Evolutionary conservation across 2,113 vertebrate genomes (phyloP).

Genomic region (Pholis gunnellus): DNA sequence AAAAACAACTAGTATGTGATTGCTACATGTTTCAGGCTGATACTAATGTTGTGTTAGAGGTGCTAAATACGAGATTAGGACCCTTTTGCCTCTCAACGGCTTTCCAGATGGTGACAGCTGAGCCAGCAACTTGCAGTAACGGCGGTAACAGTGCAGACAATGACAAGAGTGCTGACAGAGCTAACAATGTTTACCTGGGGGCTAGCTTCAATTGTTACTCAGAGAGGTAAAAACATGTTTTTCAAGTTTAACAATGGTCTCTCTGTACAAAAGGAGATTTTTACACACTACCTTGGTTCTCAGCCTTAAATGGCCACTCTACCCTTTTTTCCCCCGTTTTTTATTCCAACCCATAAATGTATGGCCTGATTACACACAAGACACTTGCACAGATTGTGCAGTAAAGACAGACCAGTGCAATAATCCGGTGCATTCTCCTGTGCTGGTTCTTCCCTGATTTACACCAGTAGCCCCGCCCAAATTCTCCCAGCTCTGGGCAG

Average conservation of each 20-base stretch:
- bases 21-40: neutral
- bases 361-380: neutral
- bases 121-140: too few relatives aligned
- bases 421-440: neutral
- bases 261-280: neutral
- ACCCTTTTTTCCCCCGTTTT: neutral
- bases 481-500: neutral
- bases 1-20: neutral
- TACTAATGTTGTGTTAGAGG: neutral
- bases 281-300: neutral
- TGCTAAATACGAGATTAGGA: neutral
- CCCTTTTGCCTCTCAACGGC: neutral
- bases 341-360: neutral
- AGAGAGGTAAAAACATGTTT: neutral
- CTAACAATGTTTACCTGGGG: too few relatives aligned
- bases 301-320: neutral
- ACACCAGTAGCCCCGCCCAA: neutral
- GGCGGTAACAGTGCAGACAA: too few relatives aligned
- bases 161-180: too few relatives aligned
- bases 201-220: neutral
- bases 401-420: neutral
- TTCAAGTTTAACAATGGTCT: neutral
- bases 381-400: neutral
- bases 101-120: too few relatives aligned
- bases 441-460: slow-evolving; percentile 17